Evolutionary conservation across 2,888 invertebrate genomes (phyloP), one percentile per base, ranked within the genome.

Genomic region (Macroteleia sp.): DNA sequence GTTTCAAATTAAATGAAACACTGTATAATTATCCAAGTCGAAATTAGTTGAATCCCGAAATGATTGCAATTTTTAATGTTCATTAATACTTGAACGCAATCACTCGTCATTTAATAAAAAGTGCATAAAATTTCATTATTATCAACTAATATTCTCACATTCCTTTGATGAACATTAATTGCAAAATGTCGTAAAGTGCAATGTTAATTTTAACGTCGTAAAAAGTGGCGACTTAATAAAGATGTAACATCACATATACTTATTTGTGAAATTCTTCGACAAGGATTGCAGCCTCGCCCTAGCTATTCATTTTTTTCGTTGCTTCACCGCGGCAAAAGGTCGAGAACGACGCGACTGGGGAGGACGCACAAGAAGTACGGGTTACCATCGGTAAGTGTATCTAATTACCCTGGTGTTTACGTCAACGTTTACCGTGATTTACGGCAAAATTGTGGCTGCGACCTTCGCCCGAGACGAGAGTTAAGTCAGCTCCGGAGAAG

Each of bases 351-450:
- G 62, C 50, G 80, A 59, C 73, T 41, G 59, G 64, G 69, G 66
- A 73, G 79, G 82, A 82, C 75, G 74, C 77, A 77, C 82, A 85
- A 85, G 85, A 83, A 86, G 81, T 81, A 75, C 83, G 75, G 80
- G 78, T 83, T 81, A 82, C 82, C 83, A 79, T 81, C 77, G 82
- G 87, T 88, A 88, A 90, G 90, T 88, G 86, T 89, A 90, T 90
- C 90, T 90, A 90, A 90, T 91, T 90, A 90, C 87, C 86, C 82
- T 85, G 87, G 86, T 87, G 88, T 90, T 90, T 88, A 90, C 90
- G 89, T 90, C 89, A 90, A 90, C 89, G 85, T 91, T 91, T 89
- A 86, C 88, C 77, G 83, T 91, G 90, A 91, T 91, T 91, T 91
- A 91, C 89, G 87, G 82, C 87, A 82, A 89, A 90, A 91, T 90